These are phyloP conservation scores for Fabriciana adippe DNA, from an alignment of 2,888 invertebrate species.

Conservation along the genomic window DNA sequence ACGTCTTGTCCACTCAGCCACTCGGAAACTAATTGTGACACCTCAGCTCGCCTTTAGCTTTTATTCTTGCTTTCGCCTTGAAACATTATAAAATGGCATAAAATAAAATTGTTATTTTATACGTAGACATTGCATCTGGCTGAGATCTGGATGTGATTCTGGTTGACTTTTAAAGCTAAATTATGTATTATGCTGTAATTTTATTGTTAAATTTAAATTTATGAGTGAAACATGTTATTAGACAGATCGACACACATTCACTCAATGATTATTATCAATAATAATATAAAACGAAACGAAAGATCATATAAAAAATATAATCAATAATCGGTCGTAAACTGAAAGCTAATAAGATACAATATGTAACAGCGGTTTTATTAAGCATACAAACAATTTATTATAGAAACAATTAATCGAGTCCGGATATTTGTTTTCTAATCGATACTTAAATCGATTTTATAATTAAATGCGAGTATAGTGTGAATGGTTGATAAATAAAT, in stretches of 20 bases:
- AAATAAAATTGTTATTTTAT: conserved; percentile 14
- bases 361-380: conserved; percentile 30
- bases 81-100: conserved; percentile 14
- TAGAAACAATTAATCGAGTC: conserved; percentile 46
- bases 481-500: conserved; percentile 69
- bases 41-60: conserved; percentile 19
- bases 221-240: conserved; percentile 2
- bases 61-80: conserved; percentile 12
- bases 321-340: conserved; percentile 4
- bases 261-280: conserved; percentile 9
- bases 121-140: not conserved
- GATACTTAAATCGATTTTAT: conserved; percentile 55
- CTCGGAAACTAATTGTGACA: conserved; percentile 30
- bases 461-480: conserved; percentile 66
- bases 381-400: conserved; percentile 39
- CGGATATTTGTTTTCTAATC: conserved; percentile 68
- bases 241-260: conserved; percentile 7
- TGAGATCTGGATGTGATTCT: too few species aligned
- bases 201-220: not conserved
- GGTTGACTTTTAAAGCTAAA: too few species aligned
- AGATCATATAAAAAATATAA: conserved; percentile 10
- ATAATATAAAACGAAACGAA: too few species aligned
- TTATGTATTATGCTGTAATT: too few species aligned
- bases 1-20: conserved; percentile 22
- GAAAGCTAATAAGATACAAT: conserved; percentile 16